Evolutionary conservation across 2,113 vertebrate genomes (phyloP).

Genomic region (Lasiurus cinereus): DNA sequence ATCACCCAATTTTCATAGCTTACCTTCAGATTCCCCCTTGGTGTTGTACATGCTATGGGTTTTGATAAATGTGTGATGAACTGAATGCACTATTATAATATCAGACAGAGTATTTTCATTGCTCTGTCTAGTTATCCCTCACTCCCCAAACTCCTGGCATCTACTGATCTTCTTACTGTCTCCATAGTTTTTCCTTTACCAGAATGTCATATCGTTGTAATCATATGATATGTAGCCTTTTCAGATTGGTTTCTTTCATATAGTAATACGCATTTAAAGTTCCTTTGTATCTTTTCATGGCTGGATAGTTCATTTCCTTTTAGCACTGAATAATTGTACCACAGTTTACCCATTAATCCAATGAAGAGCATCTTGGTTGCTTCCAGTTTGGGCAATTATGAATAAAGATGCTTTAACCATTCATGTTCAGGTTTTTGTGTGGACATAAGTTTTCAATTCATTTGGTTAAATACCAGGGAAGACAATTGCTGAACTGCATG

Average conservation of each 20-base stretch:
- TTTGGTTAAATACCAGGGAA: neutral
- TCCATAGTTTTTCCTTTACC: neutral
- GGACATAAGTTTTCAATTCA: neutral
- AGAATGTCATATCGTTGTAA: neutral
- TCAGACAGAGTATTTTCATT: neutral
- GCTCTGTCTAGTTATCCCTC: neutral
- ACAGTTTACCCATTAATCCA: neutral
- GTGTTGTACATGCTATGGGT: neutral
- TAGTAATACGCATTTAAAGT: neutral
- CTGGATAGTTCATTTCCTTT: neutral
- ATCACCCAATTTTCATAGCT: neutral
- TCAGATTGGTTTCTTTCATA: neutral
- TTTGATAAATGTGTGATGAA: neutral
- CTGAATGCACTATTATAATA: neutral
- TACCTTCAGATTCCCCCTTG: neutral
- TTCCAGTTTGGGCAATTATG: neutral
- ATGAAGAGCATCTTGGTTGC: neutral
- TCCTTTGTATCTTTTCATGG: neutral
- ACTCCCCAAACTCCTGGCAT: neutral
- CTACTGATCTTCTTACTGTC: neutral
- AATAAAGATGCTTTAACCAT: neutral
- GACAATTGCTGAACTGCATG: neutral
- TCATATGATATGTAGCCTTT: neutral
- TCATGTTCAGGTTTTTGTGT: neutral
- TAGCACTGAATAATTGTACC: neutral